These are phyloP conservation scores for Aselliscus stoliczkanus DNA, from an alignment of 2,797 vertebrate species.

Conservation along the genomic window DNA sequence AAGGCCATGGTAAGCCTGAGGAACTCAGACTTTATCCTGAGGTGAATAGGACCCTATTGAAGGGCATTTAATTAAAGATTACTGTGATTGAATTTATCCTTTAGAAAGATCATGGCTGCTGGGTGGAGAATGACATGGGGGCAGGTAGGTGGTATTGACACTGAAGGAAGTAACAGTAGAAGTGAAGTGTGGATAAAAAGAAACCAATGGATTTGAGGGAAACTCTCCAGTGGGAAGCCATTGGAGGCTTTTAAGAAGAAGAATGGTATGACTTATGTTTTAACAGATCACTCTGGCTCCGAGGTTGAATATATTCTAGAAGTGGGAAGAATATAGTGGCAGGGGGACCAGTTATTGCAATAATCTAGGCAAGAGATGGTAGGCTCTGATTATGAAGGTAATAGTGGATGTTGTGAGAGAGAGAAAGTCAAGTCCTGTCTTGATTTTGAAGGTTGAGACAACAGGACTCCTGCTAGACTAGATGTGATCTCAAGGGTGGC, in stretches of 20 bases:
- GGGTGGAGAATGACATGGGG: neutral
- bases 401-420: neutral
- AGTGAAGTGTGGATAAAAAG: neutral
- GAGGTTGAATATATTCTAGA: neutral
- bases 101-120: neutral
- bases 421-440: neutral
- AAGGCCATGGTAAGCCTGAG: neutral
- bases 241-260: neutral
- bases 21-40: neutral
- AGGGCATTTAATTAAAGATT: neutral
- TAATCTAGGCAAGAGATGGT: neutral
- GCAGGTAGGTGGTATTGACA: neutral
- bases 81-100: neutral
- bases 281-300: neutral
- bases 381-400: neutral
- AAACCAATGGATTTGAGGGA: neutral
- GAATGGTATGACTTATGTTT: neutral
- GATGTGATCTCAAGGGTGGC: neutral
- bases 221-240: neutral
- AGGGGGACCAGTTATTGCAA: neutral
- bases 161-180: neutral
- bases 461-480: neutral
- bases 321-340: neutral
- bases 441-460: neutral
- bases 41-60: neutral